These are phyloP conservation scores for Seladonia tumulorum DNA, from an alignment of 2,888 invertebrate species.

Conservation along the genomic window DNA sequence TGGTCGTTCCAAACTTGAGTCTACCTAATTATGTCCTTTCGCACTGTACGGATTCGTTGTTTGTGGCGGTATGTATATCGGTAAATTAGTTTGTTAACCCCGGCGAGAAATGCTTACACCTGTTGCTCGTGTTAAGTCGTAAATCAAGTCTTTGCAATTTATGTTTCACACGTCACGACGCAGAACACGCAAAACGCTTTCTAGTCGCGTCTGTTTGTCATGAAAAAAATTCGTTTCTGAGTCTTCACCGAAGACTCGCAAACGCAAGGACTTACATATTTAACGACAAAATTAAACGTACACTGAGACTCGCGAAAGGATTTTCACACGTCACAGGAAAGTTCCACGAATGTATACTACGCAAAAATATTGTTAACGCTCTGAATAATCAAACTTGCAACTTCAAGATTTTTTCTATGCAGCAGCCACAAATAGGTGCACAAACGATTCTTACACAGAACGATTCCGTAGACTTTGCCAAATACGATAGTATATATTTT, in stretches of 20 bases:
- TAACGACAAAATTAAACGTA: neutral
- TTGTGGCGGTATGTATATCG: neutral
- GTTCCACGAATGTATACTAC: neutral
- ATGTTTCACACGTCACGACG: neutral
- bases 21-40: constrained; percentile 19
- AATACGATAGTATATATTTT: neutral
- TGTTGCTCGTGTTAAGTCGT: constrained; percentile 12
- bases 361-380: neutral
- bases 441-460: neutral
- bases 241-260: neutral
- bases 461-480: neutral
- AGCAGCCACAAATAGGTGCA: neutral
- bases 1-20: constrained; percentile 31
- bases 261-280: constrained; percentile 7
- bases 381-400: too few species aligned
- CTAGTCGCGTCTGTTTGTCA: neutral
- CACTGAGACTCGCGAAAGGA: neutral
- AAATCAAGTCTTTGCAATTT: neutral
- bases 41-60: constrained; percentile 16
- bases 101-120: neutral
- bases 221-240: neutral
- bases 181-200: neutral
- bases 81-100: constrained; percentile 2
- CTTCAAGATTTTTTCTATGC: neutral
- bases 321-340: neutral